Evolutionary conservation across 2,113 vertebrate species (phyloP).

Genomic region (Accipiter cooperii): DNA sequence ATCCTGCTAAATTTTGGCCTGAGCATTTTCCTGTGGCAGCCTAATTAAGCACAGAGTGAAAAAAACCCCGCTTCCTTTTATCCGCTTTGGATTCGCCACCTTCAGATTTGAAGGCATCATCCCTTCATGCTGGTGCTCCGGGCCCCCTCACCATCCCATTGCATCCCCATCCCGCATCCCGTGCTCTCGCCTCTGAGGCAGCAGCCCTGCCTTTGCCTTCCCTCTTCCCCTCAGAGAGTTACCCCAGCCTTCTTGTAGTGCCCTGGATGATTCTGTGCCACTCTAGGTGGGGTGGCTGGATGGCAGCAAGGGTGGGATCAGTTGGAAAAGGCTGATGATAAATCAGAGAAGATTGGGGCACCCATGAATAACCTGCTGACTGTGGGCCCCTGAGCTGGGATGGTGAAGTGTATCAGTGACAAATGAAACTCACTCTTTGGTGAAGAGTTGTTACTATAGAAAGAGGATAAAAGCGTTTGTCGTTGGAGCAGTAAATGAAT

Average conservation of each 20-base stretch:
- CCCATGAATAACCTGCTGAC: background rate
- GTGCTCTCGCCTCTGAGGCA: background rate
- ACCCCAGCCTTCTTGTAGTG: background rate
- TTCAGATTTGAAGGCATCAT: background rate
- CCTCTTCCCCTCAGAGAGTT: background rate
- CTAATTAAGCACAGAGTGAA: background rate
- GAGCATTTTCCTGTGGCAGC: conserved; percentile 43
- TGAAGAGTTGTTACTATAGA: conserved; percentile 38
- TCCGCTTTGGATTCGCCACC: background rate
- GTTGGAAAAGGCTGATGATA: background rate
- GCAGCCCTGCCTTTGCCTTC: background rate
- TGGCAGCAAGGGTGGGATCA: rapidly evolving
- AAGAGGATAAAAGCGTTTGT: background rate
- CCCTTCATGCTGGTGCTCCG: background rate
- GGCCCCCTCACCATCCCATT: rapidly evolving
- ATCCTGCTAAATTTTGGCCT: conserved; percentile 34
- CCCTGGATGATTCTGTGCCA: background rate
- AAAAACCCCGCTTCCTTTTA: background rate
- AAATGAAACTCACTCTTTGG: background rate
- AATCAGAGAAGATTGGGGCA: background rate
- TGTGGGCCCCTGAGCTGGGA: rapidly evolving
- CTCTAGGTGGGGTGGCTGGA: rapidly evolving
- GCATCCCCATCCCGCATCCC: background rate
- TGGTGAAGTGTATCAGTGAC: background rate
- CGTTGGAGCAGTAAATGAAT: background rate